Percentiles rank a stretch among this genome's conserved stretches.
These are phyloP conservation scores for Beris morrisii DNA, from an alignment of 2,888 invertebrate genomes.

Conservation along the genomic window DNA sequence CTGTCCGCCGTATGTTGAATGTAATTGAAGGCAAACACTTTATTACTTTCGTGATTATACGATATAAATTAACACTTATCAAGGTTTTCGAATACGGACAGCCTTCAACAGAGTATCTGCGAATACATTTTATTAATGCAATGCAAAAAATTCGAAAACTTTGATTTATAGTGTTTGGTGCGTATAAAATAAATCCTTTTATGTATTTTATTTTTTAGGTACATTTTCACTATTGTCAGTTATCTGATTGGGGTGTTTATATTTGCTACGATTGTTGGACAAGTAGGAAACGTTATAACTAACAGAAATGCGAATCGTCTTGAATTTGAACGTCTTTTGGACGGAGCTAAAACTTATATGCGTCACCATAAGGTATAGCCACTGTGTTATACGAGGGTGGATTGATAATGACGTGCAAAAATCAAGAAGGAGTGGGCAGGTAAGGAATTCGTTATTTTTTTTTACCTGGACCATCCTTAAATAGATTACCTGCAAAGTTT, in stretches of 20 bases:
- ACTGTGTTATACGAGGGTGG: constrained; percentile 29
- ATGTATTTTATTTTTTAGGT: constrained; percentile 66
- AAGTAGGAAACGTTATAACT: constrained; percentile 97
- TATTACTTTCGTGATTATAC: constrained; percentile 43
- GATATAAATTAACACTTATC: constrained; percentile 41
- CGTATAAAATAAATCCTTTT: constrained; percentile 38
- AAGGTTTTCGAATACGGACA: constrained; percentile 58
- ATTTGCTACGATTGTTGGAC: constrained; percentile 96
- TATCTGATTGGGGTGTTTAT: constrained; percentile 97
- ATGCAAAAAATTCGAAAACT: constrained; percentile 51
- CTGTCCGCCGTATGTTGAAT: constrained; percentile 52
- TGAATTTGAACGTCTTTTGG: constrained; percentile 91
- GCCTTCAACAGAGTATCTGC: constrained; percentile 51
- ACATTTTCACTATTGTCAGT: constrained; percentile 94
- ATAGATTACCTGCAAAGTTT: too few relatives aligned
- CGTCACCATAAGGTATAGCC: constrained; percentile 89
- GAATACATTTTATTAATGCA: not conserved
- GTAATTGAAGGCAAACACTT: constrained; percentile 44
- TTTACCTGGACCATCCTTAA: too few relatives aligned
- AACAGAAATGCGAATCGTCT: constrained; percentile 94
- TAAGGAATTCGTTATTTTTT: too few relatives aligned
- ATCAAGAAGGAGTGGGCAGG: too few relatives aligned
- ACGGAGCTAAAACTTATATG: constrained; percentile 97
- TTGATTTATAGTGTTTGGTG: constrained; percentile 42
- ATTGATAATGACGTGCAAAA: too few relatives aligned